Percentiles rank a stretch among this genome's conserved stretches.
phyloP scores from a whole-genome alignment of 1,140 invertebrate species.

The Plectrocnemia conspersa region DNA sequence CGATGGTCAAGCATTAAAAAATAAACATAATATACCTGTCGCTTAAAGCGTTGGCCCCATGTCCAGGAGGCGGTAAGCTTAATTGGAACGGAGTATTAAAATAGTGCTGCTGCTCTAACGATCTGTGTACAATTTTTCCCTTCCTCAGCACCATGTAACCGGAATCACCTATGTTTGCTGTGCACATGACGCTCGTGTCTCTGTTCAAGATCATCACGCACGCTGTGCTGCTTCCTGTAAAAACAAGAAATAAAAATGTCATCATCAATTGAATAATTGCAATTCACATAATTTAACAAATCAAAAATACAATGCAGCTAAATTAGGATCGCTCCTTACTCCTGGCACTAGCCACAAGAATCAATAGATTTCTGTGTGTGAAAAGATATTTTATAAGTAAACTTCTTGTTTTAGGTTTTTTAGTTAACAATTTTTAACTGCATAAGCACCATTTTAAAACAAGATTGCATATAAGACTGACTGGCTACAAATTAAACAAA shows the following conservation, averaged over 20 bases:
- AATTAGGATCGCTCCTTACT: too few relatives aligned
- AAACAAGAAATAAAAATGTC: constrained; percentile 33
- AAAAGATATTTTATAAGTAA: too few relatives aligned
- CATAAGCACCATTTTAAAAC: too few relatives aligned
- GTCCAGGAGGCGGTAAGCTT: constrained; percentile 84
- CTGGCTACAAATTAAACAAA: too few relatives aligned
- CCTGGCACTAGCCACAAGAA: too few relatives aligned
- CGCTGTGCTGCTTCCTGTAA: constrained; percentile 90
- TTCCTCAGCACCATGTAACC: constrained; percentile 90
- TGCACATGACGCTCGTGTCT: constrained; percentile 82
- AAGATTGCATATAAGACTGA: too few relatives aligned
- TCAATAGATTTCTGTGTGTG: too few relatives aligned
- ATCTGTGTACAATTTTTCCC: constrained; percentile 82
- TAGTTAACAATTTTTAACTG: too few relatives aligned
- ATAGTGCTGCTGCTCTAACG: constrained; percentile 95
- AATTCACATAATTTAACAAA: background rate
- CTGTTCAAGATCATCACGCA: constrained; percentile 91
- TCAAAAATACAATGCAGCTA: background rate
- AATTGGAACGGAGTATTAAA: constrained; percentile 98
- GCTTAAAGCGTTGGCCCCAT: constrained; percentile 76
- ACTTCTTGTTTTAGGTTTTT: too few relatives aligned
- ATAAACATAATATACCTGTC: constrained; percentile 61
- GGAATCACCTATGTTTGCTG: constrained; percentile 98
- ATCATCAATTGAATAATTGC: constrained; percentile 1
- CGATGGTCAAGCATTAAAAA: background rate